Evolutionary conservation across 2,113 vertebrate species (phyloP).

Genomic region (Anhinga rufa): DNA sequence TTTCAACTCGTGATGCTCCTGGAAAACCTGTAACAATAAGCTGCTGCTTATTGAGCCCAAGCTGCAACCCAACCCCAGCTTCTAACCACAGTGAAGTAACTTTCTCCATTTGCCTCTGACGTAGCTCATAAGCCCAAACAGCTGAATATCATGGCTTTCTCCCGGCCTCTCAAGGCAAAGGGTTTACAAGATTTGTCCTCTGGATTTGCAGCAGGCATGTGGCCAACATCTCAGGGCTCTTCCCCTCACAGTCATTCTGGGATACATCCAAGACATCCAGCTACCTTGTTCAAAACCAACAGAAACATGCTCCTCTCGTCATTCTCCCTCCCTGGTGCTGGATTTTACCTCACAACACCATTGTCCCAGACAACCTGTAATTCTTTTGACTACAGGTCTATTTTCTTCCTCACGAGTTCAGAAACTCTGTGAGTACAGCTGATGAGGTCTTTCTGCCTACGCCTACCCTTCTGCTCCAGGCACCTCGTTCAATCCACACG

Average conservation of each 20-base stretch:
- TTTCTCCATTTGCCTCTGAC: neutral
- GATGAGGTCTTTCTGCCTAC: neutral
- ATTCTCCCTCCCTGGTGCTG: neutral
- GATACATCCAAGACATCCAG: neutral
- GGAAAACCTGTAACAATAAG: neutral
- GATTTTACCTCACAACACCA: neutral
- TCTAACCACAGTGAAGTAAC: neutral
- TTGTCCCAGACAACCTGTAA: accelerated
- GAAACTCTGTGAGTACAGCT: accelerated
- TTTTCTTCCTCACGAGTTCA: neutral
- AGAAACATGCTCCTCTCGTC: neutral
- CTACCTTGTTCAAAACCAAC: neutral
- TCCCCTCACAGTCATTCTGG: neutral
- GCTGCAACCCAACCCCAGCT: neutral
- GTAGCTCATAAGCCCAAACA: neutral
- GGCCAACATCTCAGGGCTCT: neutral
- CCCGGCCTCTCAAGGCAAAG: neutral
- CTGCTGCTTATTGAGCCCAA: neutral
- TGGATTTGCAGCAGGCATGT: neutral
- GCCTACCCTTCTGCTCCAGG: neutral
- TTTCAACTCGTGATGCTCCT: accelerated
- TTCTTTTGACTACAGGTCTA: neutral
- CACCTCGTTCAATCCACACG: neutral
- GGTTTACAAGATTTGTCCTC: neutral
- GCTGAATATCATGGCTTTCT: neutral